These are phyloP conservation scores for Liodrosophila aerea DNA, from an alignment of 2,888 invertebrate species.

Conservation along the genomic window DNA sequence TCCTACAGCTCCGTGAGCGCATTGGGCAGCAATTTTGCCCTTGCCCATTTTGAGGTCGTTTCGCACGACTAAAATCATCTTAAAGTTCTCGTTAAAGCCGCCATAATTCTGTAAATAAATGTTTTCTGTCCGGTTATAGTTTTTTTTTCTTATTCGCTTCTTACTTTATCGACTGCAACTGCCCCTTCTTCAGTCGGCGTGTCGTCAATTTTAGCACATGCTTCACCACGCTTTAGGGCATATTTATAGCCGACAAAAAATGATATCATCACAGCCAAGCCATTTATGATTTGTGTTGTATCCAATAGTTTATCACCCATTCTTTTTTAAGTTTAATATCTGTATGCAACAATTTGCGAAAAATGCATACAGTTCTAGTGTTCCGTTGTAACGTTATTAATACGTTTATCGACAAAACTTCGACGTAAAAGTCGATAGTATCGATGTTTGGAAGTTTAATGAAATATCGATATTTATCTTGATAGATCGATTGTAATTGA, in stretches of 20 bases:
- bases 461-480: too few relatives aligned
- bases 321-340: slow-evolving; percentile 15
- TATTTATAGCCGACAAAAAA: slow-evolving; percentile 82
- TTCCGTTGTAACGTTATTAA: background rate
- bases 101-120: slow-evolving; percentile 56
- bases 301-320: slow-evolving; percentile 81
- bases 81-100: slow-evolving; percentile 85
- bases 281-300: slow-evolving; percentile 81
- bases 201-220: slow-evolving; percentile 55
- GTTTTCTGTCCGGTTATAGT: background rate
- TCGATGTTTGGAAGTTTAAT: background rate
- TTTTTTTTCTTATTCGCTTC: slow-evolving; percentile 6
- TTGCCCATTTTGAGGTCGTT: slow-evolving; percentile 97
- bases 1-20: slow-evolving; percentile 96
- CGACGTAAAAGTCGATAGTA: background rate
- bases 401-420: background rate
- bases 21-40: slow-evolving; percentile 96
- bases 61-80: slow-evolving; percentile 93
- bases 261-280: slow-evolving; percentile 81
- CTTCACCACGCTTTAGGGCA: slow-evolving; percentile 77
- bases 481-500: too few relatives aligned
- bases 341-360: slow-evolving; percentile 19
- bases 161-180: slow-evolving; percentile 59
- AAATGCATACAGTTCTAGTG: slow-evolving; percentile 20
- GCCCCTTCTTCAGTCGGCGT: slow-evolving; percentile 29